phyloP scores from a whole-genome alignment of 2,888 invertebrate genomes.

The Chrysomela aeneicollis region DNA sequence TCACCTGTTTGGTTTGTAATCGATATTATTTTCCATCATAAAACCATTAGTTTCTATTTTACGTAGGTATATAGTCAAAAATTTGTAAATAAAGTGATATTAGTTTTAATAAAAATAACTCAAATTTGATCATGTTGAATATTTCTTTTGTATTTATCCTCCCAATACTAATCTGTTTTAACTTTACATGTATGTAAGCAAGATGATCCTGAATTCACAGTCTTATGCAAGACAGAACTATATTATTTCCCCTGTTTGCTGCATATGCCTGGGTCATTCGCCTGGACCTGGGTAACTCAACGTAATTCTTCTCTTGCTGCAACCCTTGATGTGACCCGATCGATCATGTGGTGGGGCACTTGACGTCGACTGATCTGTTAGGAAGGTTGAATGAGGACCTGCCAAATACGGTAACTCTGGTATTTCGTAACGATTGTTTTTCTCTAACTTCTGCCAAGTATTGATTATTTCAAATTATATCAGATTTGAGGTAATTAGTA shows the following conservation, averaged over 20 bases:
- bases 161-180: conserved; percentile 53
- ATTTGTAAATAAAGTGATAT: conserved; percentile 43
- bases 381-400: conserved; percentile 33
- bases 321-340: conserved; percentile 23
- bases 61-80: conserved; percentile 15
- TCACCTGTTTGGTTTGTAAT: conserved; percentile 58
- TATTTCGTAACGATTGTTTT: conserved; percentile 25
- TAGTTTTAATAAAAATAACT: conserved; percentile 45
- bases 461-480: conserved; percentile 32
- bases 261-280: conserved; percentile 36
- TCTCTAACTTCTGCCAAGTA: conserved; percentile 25
- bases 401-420: conserved; percentile 24
- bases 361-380: conserved; percentile 12
- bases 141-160: conserved; percentile 36
- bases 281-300: no score
- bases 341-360: conserved; percentile 30
- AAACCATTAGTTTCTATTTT: conserved; percentile 19
- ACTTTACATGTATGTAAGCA: conserved; percentile 55
- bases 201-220: conserved; percentile 41
- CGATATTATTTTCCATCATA: conserved; percentile 43
- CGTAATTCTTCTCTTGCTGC: conserved; percentile 17
- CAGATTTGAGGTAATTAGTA: conserved; percentile 36
- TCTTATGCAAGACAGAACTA: conserved; percentile 35
- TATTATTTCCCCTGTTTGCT: conserved; percentile 34
- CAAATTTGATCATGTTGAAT: conserved; percentile 32